Evolutionary conservation across 2,888 invertebrate species (phyloP).

Genomic region (Stenoptilia bipunctidactyla): DNA sequence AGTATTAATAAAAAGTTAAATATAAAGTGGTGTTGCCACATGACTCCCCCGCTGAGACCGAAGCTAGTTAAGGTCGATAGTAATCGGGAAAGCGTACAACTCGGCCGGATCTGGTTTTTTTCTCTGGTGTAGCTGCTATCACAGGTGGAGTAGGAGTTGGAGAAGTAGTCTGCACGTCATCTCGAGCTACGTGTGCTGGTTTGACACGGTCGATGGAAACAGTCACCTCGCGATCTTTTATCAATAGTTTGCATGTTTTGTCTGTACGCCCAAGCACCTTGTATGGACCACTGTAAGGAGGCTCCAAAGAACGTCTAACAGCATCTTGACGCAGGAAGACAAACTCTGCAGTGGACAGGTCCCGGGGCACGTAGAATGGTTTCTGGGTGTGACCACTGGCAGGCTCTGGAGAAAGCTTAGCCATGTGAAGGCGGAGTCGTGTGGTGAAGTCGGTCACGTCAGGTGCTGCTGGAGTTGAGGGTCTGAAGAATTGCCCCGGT

Average conservation of each 20-base stretch:
- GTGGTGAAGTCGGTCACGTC: slow-evolving; percentile 5
- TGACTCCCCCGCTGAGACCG: too few species aligned
- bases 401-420: slow-evolving; percentile 5
- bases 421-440: slow-evolving; percentile 5
- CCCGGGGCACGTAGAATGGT: slow-evolving; percentile 6
- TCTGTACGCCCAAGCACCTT: slow-evolving; percentile 1
- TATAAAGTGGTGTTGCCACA: too few species aligned
- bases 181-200: too few species aligned
- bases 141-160: too few species aligned
- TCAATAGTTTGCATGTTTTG: neutral
- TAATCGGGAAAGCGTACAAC: too few species aligned
- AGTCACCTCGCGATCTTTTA: neutral
- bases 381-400: slow-evolving; percentile 4
- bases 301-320: slow-evolving; percentile 4
- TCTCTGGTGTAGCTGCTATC: too few species aligned
- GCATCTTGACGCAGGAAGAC: slow-evolving; percentile 6
- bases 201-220: slow-evolving; percentile 1
- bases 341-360: slow-evolving; percentile 3
- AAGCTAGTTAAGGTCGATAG: too few species aligned
- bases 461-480: slow-evolving; percentile 1
- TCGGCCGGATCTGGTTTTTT: too few species aligned
- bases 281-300: too few species aligned
- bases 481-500: slow-evolving; percentile 3
- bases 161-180: too few species aligned
- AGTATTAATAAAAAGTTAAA: too few species aligned